A percentile compares a stretch with the other conserved stretches of the same genome.
phyloP scores from a whole-genome alignment of 2,888 invertebrate genomes.

The Hydropsyche betteni region DNA sequence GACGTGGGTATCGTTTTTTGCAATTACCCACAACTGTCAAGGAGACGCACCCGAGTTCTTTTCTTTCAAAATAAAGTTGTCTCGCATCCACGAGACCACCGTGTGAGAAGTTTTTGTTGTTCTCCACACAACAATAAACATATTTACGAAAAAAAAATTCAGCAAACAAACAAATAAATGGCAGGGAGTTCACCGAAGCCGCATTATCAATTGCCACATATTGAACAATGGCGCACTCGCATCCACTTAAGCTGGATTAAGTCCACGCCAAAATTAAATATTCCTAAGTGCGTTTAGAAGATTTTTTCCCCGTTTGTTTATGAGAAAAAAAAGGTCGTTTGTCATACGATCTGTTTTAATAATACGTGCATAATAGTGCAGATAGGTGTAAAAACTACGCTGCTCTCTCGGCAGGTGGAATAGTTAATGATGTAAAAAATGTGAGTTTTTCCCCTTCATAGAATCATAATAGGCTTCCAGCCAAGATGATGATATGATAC shows the following conservation, averaged over 20 bases:
- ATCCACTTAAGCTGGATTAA: conserved; percentile 14
- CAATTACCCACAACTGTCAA: conserved; percentile 36
- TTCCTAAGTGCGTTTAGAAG: background rate
- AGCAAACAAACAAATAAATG: conserved; percentile 15
- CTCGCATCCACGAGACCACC: conserved; percentile 27
- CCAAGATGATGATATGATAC: background rate
- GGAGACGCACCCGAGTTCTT: conserved; percentile 4
- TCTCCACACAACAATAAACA: background rate
- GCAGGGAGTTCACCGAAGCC: no score
- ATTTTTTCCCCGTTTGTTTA: background rate
- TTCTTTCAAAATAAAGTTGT: conserved; percentile 30
- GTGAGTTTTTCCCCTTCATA: conserved; percentile 17
- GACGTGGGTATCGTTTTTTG: conserved; percentile 25
- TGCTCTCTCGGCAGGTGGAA: conserved; percentile 4
- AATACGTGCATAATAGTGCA: background rate
- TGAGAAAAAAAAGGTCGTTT: background rate
- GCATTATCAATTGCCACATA: no score
- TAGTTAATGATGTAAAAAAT: conserved; percentile 26
- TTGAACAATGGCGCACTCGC: background rate
- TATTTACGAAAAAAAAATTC: background rate
- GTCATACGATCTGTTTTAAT: no score
- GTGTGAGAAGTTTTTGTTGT: background rate
- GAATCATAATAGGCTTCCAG: background rate
- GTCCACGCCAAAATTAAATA: background rate
- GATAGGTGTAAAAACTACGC: conserved; percentile 7